Conservation (phyloP, 2,113 vertebrate genomes). For the Ivindomyrus marchei region DNA sequence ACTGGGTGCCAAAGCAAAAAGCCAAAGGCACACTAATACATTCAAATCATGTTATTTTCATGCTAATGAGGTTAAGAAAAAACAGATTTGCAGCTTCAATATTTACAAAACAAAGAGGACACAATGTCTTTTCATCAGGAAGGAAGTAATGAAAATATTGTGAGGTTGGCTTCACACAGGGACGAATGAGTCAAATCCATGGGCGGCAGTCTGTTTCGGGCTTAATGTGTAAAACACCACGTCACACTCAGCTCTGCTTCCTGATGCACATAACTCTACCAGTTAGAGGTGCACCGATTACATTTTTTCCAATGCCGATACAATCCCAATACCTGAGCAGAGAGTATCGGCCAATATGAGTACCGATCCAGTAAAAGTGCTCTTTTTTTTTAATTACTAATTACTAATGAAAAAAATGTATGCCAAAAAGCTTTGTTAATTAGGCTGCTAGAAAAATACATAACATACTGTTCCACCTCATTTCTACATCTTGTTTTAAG, state of each 20-base stretch:
- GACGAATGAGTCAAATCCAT: not conserved
- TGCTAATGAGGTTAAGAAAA: conserved; percentile 25
- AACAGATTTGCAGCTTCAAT: conserved; percentile 27
- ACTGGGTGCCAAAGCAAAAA: conserved; percentile 29
- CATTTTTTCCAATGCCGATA: not conserved
- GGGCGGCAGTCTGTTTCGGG: not conserved
- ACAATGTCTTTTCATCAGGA: conserved; percentile 24
- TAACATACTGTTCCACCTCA: not conserved
- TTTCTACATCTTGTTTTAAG: not conserved
- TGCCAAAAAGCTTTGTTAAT: not conserved
- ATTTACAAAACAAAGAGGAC: conserved; percentile 54
- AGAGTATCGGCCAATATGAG: not conserved
- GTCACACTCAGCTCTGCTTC: not conserved
- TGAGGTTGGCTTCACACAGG: not conserved
- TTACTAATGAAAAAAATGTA: not conserved
- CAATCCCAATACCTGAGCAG: not conserved
- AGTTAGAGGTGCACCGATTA: not conserved
- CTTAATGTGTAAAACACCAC: not conserved
- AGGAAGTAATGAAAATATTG: conserved; percentile 16
- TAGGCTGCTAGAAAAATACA: not conserved
- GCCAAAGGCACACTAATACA: conserved; percentile 35
- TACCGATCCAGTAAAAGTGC: not conserved
- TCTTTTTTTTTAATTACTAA: not conserved
- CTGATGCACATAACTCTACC: not conserved
- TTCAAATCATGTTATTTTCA: conserved; percentile 32